Evolutionary conservation across 2,113 vertebrate genomes (phyloP).

Genomic region (Fulmarus glacialis): DNA sequence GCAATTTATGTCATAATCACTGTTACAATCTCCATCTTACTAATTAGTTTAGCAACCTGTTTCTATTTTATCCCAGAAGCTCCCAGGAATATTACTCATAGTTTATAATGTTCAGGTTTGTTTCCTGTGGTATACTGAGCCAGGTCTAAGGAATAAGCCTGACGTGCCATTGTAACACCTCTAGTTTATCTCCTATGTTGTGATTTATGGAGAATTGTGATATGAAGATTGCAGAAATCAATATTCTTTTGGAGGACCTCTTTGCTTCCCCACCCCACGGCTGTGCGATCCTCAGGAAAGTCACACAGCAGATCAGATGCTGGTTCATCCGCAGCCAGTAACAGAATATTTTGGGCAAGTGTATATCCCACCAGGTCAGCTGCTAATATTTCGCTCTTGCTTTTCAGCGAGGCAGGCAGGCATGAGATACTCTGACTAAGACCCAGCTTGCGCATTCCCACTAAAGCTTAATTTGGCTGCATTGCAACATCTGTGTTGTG

Average conservation of each 20-base stretch:
- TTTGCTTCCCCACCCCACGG: not conserved
- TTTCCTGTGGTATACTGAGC: not conserved
- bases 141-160: not conserved
- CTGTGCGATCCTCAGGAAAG: conserved; percentile 46
- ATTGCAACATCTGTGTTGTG: conserved; percentile 73
- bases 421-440: conserved; percentile 64
- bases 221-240: not conserved
- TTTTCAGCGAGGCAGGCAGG: conserved; percentile 52
- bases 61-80: not conserved
- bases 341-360: conserved; percentile 56
- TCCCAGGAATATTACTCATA: not conserved
- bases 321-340: conserved; percentile 47
- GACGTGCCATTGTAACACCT: not conserved
- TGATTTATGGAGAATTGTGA: not conserved
- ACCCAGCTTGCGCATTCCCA: conserved; percentile 61
- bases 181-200: not conserved
- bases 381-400: conserved; percentile 68
- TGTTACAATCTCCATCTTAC: not conserved
- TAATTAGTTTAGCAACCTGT: not conserved
- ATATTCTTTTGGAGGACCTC: not conserved
- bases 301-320: conserved; percentile 34
- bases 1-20: not conserved
- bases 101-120: fast-evolving
- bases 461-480: conserved; percentile 69
- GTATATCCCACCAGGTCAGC: conserved; percentile 58